A percentile compares a stretch with the other conserved stretches of the same genome.
Evolutionary conservation across 2,797 vertebrate species (phyloP).

Genomic region (Pangasius larnaudii): DNA sequence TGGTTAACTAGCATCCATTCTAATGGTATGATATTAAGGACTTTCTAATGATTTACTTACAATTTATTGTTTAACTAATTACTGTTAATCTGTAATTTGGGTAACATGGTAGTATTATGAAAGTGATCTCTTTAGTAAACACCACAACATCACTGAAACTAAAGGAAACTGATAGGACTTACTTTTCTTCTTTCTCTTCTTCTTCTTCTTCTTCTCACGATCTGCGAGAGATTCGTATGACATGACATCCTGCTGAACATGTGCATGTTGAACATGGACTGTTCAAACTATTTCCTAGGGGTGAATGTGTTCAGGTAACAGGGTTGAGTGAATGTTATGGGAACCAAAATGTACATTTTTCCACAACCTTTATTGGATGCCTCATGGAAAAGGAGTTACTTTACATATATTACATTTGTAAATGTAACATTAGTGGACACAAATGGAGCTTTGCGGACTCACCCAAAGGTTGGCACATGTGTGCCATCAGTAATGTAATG

Average conservation of each 20-base stretch:
- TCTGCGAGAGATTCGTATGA: not conserved
- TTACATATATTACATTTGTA: not conserved
- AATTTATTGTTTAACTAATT: not conserved
- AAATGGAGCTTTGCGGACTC: not conserved
- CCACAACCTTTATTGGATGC: not conserved
- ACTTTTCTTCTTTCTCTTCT: not conserved
- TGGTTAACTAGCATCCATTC: not conserved
- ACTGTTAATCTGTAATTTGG: not conserved
- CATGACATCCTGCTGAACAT: not conserved
- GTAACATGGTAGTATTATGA: not conserved
- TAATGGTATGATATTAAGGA: not conserved
- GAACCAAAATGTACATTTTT: not conserved
- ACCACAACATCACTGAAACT: not conserved
- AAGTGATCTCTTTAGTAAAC: not conserved
- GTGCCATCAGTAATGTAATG: constrained; percentile 69
- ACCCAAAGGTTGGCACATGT: not conserved
- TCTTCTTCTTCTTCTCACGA: not conserved
- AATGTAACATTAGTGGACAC: not conserved
- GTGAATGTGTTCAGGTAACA: not conserved
- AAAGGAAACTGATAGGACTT: not conserved
- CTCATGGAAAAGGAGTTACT: not conserved
- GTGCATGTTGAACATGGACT: not conserved
- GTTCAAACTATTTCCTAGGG: not conserved
- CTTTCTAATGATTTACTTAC: not conserved
- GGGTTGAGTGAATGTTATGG: not conserved